Conservation (phyloP, 92 coral and sea anemone species). For the Heteractis magnifica region DNA sequence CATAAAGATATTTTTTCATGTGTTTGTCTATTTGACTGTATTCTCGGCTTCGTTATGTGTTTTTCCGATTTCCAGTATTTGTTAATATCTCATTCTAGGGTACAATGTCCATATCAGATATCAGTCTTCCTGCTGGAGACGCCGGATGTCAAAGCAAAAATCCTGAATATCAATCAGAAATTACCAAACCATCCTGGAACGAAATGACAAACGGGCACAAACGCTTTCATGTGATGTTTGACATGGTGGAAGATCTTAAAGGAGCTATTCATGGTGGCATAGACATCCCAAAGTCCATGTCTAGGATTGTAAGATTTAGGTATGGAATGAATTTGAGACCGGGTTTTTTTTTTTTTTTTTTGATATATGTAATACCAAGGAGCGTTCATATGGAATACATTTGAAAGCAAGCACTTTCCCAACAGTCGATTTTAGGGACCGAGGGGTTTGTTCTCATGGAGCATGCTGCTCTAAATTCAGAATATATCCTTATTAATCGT, state of each 20-base stretch:
- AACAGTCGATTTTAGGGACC: too few relatives aligned
- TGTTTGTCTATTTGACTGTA: too few relatives aligned
- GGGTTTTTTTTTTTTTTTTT: too few relatives aligned
- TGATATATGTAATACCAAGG: too few relatives aligned
- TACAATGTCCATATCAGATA: conserved; percentile 31
- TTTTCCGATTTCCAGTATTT: too few relatives aligned
- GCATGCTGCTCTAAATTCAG: too few relatives aligned
- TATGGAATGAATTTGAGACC: conserved; percentile 4
- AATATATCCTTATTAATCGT: too few relatives aligned
- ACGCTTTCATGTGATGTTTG: conserved; percentile 28
- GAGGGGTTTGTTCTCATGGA: too few relatives aligned
- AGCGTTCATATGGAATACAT: too few relatives aligned
- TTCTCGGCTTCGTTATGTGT: too few relatives aligned
- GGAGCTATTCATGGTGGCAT: conserved; percentile 4
- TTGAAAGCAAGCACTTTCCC: too few relatives aligned
- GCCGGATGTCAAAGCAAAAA: not conserved
- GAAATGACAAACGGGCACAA: conserved; percentile 9
- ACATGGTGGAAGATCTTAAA: conserved; percentile 29
- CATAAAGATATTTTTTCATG: too few relatives aligned
- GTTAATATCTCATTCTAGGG: conserved; percentile 18
- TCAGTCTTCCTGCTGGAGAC: conserved; percentile 28
- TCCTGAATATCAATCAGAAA: not conserved
- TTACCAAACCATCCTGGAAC: conserved; percentile 25
- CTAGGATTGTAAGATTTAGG: conserved; percentile 10
- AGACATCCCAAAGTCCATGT: conserved; percentile 19